Base-by-base conservation (phyloP, 53 echinoderm and acorn worm genomes). In the Temnopleurus reevesii region DNA sequence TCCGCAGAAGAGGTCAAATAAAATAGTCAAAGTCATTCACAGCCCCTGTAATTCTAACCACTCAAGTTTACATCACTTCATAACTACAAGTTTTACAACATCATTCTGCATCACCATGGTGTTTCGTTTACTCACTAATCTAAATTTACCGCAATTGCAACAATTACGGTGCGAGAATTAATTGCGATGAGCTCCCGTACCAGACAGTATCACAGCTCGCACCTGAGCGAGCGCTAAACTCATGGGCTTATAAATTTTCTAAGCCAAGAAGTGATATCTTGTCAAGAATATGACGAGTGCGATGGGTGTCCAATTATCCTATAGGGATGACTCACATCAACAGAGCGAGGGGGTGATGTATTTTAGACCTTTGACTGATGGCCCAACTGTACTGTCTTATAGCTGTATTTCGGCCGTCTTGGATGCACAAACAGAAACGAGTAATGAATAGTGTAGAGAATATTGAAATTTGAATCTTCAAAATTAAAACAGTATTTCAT, bases 231-330 rank as follows among this genome's bases (percentile, higher is more conserved):
- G 71, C 1, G 8, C n/a, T 43, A 36, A 36, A 71, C 71, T 41
- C 71, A 8, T 19, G 71, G 41, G 41, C 15, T 17, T 63, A 31
- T 43, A 38, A 12, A 9, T 49, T 41, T 71, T 71, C 38, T 71
- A 21, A 71, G 41, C 38, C 43, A 41, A n/a, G n/a, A 71, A 71
- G 71, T 71, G 71, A 71, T 36, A 71, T 41, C 71, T 27, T 41
- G 38, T 71, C 71, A 71, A 41, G 71, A 71, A 41, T 71, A 71
- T 41, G 38, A 71, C 23, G 71, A 71, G 38, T 19, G 71, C 41
- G 36, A 8, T 19, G 71, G 71, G 71, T 71, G 71, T 71, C 71
- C 71, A 71, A 71, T 71, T 71, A 71, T 8, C 71, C 71, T n/a
- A 15, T 5, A 71, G 43, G 21, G 71, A 71, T 71, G 71, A 71